These are phyloP conservation scores for Zootermopsis nevadensis DNA, from an alignment of 2,888 invertebrate species.

Conservation along the genomic window DNA sequence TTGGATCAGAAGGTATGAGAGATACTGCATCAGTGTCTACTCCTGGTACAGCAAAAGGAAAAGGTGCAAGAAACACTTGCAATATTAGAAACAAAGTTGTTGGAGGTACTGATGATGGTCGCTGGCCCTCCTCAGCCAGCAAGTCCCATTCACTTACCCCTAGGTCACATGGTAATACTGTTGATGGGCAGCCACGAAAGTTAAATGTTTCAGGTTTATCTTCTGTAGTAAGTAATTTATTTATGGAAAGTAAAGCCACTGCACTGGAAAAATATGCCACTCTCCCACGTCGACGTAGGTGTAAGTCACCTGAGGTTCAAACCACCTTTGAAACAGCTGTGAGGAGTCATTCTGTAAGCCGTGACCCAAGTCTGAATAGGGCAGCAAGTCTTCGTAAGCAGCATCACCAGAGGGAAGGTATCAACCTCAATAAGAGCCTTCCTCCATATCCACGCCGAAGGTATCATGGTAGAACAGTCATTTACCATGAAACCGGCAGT, in stretches of 20 bases:
- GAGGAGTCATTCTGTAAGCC: slow-evolving; percentile 52
- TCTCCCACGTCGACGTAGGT: slow-evolving; percentile 78
- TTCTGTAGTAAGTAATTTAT: slow-evolving; percentile 54
- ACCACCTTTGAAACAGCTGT: slow-evolving; percentile 39
- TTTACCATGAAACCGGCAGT: slow-evolving; percentile 82
- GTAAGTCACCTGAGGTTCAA: slow-evolving; percentile 69
- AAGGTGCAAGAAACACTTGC: neutral
- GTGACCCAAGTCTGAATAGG: slow-evolving; percentile 58
- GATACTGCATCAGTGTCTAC: neutral
- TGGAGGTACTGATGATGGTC: slow-evolving; percentile 70
- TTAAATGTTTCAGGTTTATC: slow-evolving; percentile 40
- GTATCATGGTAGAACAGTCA: slow-evolving; percentile 69
- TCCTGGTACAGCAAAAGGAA: neutral
- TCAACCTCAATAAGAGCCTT: slow-evolving; percentile 60
- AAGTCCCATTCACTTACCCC: slow-evolving; percentile 59
- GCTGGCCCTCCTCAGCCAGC: slow-evolving; percentile 73
- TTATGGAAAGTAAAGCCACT: slow-evolving; percentile 62
- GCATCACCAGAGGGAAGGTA: slow-evolving; percentile 39
- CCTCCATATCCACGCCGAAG: slow-evolving; percentile 64
- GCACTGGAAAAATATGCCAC: slow-evolving; percentile 82
- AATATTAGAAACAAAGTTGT: neutral
- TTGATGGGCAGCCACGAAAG: slow-evolving; percentile 38
- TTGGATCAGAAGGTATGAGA: neutral
- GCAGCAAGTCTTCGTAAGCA: slow-evolving; percentile 57
- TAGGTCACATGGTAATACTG: slow-evolving; percentile 55